These are phyloP conservation scores for Pseudachorutes palmiensis DNA, from an alignment of 1,140 invertebrate genomes.

Conservation along the genomic window DNA sequence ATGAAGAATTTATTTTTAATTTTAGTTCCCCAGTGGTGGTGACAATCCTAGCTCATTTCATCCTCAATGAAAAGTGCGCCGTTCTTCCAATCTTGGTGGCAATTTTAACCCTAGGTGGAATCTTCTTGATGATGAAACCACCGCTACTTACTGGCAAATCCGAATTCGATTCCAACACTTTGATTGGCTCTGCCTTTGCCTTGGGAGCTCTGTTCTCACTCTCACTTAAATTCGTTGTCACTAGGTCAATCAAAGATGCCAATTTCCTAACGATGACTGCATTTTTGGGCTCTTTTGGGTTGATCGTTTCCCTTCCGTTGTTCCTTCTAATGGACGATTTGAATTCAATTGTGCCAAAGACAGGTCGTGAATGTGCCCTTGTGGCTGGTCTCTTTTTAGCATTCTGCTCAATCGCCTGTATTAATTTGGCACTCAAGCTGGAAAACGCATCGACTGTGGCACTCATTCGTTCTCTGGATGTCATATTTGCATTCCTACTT, in stretches of 20 bases:
- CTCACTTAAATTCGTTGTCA: constrained; percentile 24
- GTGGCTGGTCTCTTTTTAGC: neutral
- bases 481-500: constrained; percentile 19
- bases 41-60: constrained; percentile 24
- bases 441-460: constrained; percentile 21
- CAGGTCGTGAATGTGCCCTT: neutral
- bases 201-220: constrained; percentile 17
- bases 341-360: constrained; percentile 11
- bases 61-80: constrained; percentile 23
- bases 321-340: constrained; percentile 21
- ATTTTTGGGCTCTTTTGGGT: constrained; percentile 16
- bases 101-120: constrained; percentile 15
- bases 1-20: neutral
- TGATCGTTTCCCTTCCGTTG: constrained; percentile 14
- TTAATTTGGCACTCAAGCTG: constrained; percentile 23
- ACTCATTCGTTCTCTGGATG: constrained; percentile 13
- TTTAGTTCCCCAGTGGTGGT: neutral
- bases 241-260: constrained; percentile 18
- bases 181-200: constrained; percentile 19
- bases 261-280: constrained; percentile 21
- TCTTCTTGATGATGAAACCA: constrained; percentile 23
- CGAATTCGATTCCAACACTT: constrained; percentile 13
- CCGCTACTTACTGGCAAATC: constrained; percentile 21
- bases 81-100: constrained; percentile 16
- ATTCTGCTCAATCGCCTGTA: neutral